Evolutionary conservation across 2,797 vertebrate species (phyloP).

Genomic region (Muscicapa comitata): DNA sequence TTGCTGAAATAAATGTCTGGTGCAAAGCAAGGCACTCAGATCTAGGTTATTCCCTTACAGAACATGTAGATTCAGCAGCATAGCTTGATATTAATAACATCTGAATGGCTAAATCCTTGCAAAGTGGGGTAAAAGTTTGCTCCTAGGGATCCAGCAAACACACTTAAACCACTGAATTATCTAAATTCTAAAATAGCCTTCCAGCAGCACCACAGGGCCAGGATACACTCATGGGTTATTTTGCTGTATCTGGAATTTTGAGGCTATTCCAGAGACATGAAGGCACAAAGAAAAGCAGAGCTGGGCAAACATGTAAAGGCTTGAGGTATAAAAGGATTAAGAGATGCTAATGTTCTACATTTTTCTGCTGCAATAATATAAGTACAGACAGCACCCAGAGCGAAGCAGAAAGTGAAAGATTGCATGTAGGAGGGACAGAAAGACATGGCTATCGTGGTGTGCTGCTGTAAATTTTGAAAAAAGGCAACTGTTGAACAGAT

Average conservation of each 20-base stretch:
- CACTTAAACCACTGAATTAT: neutral
- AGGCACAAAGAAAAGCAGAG: neutral
- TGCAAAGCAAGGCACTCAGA: neutral
- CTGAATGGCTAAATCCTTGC: slow-evolving; percentile 14
- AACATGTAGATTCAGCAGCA: slow-evolving; percentile 38
- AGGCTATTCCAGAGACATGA: neutral
- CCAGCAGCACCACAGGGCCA: neutral
- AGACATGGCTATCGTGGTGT: neutral
- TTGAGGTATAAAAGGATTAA: slow-evolving; percentile 48
- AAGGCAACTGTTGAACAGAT: slow-evolving; percentile 7
- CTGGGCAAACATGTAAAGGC: slow-evolving; percentile 9
- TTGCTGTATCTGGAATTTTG: slow-evolving; percentile 13
- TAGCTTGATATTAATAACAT: slow-evolving; percentile 30
- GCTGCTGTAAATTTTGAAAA: neutral
- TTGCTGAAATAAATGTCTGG: neutral
- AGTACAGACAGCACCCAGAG: slow-evolving; percentile 13
- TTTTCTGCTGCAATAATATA: neutral
- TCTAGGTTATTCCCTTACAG: slow-evolving; percentile 42
- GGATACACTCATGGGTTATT: neutral
- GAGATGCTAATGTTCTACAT: slow-evolving; percentile 23
- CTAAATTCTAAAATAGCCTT: neutral
- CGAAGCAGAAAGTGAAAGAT: neutral
- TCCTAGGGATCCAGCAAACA: slow-evolving; percentile 22
- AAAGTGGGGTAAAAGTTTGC: slow-evolving; percentile 50
- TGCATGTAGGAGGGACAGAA: neutral